Percentiles rank a stretch among this genome's conserved stretches.
phyloP scores from a whole-genome alignment of 2,797 vertebrate genomes.

The Spea hammondii region DNA sequence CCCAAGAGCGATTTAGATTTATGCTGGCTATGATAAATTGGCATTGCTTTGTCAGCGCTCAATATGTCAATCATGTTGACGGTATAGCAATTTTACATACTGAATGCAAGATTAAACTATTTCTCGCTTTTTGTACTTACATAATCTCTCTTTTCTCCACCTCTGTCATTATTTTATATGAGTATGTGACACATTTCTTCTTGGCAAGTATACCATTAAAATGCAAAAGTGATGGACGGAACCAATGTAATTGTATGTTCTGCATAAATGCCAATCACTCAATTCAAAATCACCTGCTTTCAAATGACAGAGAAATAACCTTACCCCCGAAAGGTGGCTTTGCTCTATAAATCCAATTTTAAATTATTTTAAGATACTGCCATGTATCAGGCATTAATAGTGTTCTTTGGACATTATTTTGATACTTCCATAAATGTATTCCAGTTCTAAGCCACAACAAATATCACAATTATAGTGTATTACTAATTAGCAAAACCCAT shows the following conservation, averaged over 20 bases:
- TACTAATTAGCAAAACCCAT: too few species aligned
- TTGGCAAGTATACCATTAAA: constrained; percentile 41
- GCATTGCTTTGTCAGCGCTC: constrained; percentile 16
- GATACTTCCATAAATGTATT: neutral
- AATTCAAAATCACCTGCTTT: constrained; percentile 14
- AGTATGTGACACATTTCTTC: constrained; percentile 42
- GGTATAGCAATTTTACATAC: constrained; percentile 30
- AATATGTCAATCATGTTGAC: constrained; percentile 43
- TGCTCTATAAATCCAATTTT: constrained; percentile 17
- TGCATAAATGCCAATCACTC: constrained; percentile 41
- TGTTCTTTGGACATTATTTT: neutral
- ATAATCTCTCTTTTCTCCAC: constrained; percentile 41
- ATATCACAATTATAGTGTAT: too few species aligned
- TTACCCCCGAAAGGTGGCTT: constrained; percentile 23
- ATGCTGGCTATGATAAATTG: constrained; percentile 26
- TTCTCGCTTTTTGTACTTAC: constrained; percentile 40
- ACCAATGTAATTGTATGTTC: constrained; percentile 42
- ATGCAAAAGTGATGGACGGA: constrained; percentile 36
- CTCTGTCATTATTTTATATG: constrained; percentile 43
- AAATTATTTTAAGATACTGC: constrained; percentile 10
- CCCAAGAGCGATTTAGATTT: constrained; percentile 26
- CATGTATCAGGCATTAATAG: constrained; percentile 9
- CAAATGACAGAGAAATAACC: constrained; percentile 28
- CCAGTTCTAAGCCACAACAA: neutral
- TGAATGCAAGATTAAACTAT: constrained; percentile 37